Percentiles rank a stretch among this genome's conserved stretches.
phyloP scores from a whole-genome alignment of 2,888 invertebrate species.

The Terebella lapidaria region DNA sequence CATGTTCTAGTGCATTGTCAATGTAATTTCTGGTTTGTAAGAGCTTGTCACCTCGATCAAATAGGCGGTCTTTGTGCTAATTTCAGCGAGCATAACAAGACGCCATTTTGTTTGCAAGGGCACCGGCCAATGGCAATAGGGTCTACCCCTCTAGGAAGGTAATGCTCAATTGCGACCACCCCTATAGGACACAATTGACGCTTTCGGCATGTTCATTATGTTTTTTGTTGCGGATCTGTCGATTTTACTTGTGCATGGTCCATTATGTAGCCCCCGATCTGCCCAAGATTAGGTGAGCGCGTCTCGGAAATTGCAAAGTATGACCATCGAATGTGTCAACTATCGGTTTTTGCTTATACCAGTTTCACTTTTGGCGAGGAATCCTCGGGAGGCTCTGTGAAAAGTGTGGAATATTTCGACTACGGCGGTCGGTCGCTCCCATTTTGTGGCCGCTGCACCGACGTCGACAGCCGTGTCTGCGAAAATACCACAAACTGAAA shows the following conservation, averaged over 20 bases:
- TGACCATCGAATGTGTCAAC: conserved; percentile 1
- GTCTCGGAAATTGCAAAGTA: neutral
- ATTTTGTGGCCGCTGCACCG: neutral
- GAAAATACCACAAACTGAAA: too few relatives aligned
- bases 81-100: too few relatives aligned
- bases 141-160: conserved; percentile 41
- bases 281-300: conserved; percentile 24
- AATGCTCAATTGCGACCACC: too few relatives aligned
- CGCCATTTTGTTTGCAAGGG: conserved; percentile 42
- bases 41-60: too few relatives aligned
- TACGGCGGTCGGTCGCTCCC: conserved; percentile 6
- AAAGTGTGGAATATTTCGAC: conserved; percentile 5
- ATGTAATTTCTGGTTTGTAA: too few relatives aligned
- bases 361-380: too few relatives aligned
- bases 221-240: conserved; percentile 43
- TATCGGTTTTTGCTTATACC: neutral
- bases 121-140: conserved; percentile 36
- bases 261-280: conserved; percentile 34
- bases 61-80: too few relatives aligned
- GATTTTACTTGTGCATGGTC: conserved; percentile 39
- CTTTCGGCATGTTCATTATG: conserved; percentile 50
- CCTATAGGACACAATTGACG: too few relatives aligned
- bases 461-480: conserved; percentile 2
- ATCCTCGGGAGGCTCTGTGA: conserved; percentile 4
- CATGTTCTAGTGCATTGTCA: too few relatives aligned